These are phyloP conservation scores for Silurus aristotelis DNA, from an alignment of 2,797 vertebrate genomes.

Conservation along the genomic window DNA sequence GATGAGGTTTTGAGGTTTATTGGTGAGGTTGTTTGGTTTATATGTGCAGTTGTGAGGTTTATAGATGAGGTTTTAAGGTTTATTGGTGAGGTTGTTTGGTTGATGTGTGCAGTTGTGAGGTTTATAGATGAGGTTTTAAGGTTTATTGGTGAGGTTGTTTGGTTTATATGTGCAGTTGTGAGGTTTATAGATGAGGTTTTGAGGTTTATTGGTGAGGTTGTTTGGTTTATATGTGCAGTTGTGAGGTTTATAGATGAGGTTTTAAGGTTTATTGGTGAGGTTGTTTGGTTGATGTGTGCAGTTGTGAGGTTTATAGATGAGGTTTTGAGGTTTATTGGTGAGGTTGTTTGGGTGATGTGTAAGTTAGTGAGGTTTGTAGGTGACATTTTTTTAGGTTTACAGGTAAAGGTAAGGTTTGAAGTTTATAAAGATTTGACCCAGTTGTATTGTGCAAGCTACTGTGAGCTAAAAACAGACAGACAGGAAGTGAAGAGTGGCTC, in stretches of 20 bases:
- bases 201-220: not conserved
- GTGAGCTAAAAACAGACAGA: slow-evolving; percentile 12
- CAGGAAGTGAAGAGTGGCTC: slow-evolving; percentile 18
- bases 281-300: too few species aligned
- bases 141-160: not conserved
- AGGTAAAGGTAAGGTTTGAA: not conserved
- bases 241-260: not conserved
- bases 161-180: too few species aligned
- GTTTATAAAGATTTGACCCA: not conserved
- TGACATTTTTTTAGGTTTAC: too few species aligned
- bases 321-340: not conserved
- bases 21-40: too few species aligned
- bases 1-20: not conserved
- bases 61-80: not conserved
- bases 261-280: not conserved
- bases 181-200: not conserved
- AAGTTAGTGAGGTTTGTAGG: not conserved
- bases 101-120: too few species aligned
- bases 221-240: too few species aligned
- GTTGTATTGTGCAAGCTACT: not conserved
- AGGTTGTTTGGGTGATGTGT: too few species aligned
- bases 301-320: not conserved
- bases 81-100: not conserved
- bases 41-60: not conserved
- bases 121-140: not conserved